These are phyloP conservation scores for Poeciliopsis turneri DNA, from an alignment of 2,797 vertebrate genomes.

Conservation along the genomic window DNA sequence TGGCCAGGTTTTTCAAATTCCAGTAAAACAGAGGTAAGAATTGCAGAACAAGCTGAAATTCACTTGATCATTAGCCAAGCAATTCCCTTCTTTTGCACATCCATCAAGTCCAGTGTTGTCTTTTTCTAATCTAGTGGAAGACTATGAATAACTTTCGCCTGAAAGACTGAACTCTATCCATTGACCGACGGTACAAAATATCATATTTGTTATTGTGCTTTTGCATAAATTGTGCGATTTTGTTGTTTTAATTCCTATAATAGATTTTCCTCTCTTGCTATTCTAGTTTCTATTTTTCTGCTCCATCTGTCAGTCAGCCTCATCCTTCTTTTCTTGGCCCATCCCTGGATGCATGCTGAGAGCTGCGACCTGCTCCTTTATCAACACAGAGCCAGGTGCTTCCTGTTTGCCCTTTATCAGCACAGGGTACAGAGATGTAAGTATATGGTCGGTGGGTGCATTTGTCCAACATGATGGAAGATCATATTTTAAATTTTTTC, in stretches of 20 bases:
- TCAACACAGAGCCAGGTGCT: slow-evolving; percentile 83
- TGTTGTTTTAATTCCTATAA: not conserved
- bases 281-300: not conserved
- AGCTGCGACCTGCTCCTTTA: slow-evolving; percentile 74
- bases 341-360: slow-evolving; percentile 62
- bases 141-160: not conserved
- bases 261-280: not conserved
- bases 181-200: not conserved
- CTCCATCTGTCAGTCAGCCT: slow-evolving; percentile 37
- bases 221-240: not conserved
- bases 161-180: not conserved
- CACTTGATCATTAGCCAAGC: not conserved
- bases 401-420: slow-evolving; percentile 79
- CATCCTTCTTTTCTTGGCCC: slow-evolving; percentile 50
- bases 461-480: slow-evolving; percentile 35
- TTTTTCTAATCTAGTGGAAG: not conserved
- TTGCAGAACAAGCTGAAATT: not conserved
- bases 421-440: slow-evolving; percentile 43
- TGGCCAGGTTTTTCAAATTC: not conserved
- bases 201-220: not conserved
- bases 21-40: not conserved
- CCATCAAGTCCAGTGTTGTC: not conserved
- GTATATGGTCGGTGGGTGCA: slow-evolving; percentile 30
- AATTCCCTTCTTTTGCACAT: not conserved
- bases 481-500: slow-evolving; percentile 43